Base-by-base conservation (phyloP, 2,888 invertebrate genomes). In the Pristionchus japonicus region DNA sequence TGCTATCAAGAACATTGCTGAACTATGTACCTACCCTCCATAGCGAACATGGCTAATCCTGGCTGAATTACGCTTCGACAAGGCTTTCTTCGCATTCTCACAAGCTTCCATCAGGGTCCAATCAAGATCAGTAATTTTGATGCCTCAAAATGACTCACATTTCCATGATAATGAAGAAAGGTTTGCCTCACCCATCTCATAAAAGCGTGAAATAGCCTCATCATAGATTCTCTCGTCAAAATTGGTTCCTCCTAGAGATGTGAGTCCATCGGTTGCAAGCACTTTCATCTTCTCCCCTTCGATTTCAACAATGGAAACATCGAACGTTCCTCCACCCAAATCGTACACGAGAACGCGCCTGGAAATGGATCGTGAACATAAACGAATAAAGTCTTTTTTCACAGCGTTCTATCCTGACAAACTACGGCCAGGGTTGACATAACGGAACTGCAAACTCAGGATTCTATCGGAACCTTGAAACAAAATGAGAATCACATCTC, bases 181-280 rank as follows among this genome's bases (percentile, higher is more conserved):
- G 11, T 43, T 43, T 9, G 43, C n/a, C 20, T 1, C 23, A 49
- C 86, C 49, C 27, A 40, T 37, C 37, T 74, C 67, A 20, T 9
- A 15, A 47, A 43, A 88, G 17, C 43, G 13, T 15, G n/a, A n/a
- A 37, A 40, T 23, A 6, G 61, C 80, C 37, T 87, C 61, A 31
- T 61, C 49, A 49, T 52, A 88, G 31, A 82, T 34, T 23, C 49
- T 31, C 31, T 64, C n/a, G 9, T 88, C 86, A 20, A 49, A 88
- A 37, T 88, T 87, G 15, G 31, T 34, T 9, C 88, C 88, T 52
- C 88, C 88, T 11, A 88, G 49, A 20, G n/a, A n/a, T 6, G 87
- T 86, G 31, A 77, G 31, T 23, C 88, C 88, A 88, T 70, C 23
- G 13, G 70, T 82, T 20, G 52, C 84, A 23, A 61, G 40, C 4